Percentiles rank a stretch among this genome's conserved stretches.
These are phyloP conservation scores for Anisognathus igniventris DNA, from an alignment of 2,797 vertebrate species.

Conservation along the genomic window DNA sequence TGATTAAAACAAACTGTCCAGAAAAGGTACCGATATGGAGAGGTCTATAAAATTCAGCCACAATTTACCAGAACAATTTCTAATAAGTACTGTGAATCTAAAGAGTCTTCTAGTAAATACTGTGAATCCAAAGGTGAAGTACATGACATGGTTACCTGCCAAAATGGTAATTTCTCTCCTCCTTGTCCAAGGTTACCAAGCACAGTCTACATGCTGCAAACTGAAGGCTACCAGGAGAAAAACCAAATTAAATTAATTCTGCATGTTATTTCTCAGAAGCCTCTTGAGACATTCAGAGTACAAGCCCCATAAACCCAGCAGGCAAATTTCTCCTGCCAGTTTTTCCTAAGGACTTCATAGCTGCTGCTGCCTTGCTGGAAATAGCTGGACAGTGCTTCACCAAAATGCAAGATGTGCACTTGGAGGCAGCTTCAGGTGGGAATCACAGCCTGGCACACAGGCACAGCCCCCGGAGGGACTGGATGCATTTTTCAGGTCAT, in stretches of 20 bases:
- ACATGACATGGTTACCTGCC: neutral
- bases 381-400: neutral
- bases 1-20: neutral
- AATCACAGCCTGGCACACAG: neutral
- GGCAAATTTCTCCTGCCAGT: neutral
- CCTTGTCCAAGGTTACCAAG: neutral
- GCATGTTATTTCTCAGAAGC: neutral
- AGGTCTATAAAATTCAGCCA: neutral
- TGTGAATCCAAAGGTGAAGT: neutral
- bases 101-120: neutral
- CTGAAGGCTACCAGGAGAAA: neutral
- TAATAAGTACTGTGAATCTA: neutral
- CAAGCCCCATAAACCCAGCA: neutral
- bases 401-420: fast-evolving
- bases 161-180: neutral
- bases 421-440: neutral
- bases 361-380: neutral
- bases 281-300: neutral
- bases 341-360: neutral
- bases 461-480: fast-evolving
- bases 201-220: neutral
- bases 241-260: neutral
- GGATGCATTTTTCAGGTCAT: neutral
- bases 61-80: neutral
- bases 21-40: neutral